Base-by-base conservation (phyloP, 2,797 vertebrate genomes). In the Epinephelus awoara region DNA sequence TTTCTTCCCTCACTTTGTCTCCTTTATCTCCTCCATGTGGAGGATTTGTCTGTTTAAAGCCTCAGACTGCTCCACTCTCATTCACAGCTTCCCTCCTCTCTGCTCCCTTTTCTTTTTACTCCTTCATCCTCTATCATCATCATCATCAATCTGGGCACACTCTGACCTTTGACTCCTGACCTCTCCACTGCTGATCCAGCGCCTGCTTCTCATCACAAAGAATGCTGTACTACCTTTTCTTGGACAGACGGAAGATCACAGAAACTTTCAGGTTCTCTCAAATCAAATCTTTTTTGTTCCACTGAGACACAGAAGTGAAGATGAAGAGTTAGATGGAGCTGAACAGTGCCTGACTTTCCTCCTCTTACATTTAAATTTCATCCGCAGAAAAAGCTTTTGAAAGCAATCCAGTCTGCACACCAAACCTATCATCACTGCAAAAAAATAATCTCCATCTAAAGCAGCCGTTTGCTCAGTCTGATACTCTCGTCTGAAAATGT, bases 21-120 rank as follows among this genome's bases (percentile, higher is more conserved):
- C 34, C 73, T 75, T 83, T 68, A 72, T 80, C 81, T 82, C 46
- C 57, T 77, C 72, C 29, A 40, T 19, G 23, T 67, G 59, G 64
- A 68, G 71, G 77, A 76, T 71, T 68, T 75, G 77, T 79, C 61
- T 27, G 46, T 61, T 59, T 77, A 74, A 74, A 85, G 51, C 70
- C 77, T 78, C 80, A 18, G n/a, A 63, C 72, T 50, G 56, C 47
- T 59, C 15, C 44, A 3, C 76, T 66, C 40, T 40, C 44, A 19
- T 46, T 49, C 63, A 29, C 73, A 51, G 69, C 42, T 25, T 42
- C 23, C 11, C 13, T 51, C 10, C 40, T 58, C 75, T 52, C 38
- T 25, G 40, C 73, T 59, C 25, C 12, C 19, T 62, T 44, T 66
- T 27, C 46, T 73, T 21, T 25, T 46, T 11, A 63, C 44, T 34